Evolutionary conservation across 2,888 invertebrate genomes (phyloP), one percentile per base, ranked within the genome.

Genomic region (Drosophila pseudotalamancana): DNA sequence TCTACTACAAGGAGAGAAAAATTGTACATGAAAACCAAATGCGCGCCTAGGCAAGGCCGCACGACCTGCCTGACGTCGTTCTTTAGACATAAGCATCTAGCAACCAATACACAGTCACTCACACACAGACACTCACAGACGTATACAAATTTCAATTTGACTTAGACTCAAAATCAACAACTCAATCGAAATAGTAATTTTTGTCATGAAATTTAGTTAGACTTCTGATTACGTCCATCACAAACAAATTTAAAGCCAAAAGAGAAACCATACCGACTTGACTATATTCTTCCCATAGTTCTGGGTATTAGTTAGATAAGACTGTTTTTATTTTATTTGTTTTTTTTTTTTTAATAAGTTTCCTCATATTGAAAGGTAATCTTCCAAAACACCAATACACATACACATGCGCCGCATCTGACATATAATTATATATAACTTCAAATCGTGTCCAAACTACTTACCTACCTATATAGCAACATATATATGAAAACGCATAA

Each of bases 1-100:
- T 99, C 89, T 97, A 98, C 92, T 98, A 97, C 93, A 98, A 98
- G 93, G 98, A 99, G 92, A 95, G 98, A 91, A 98, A 98, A 93
- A 97, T 98, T 83, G 91, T 92, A 88, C 92, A 92, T 81, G 92
- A 92, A 85, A 90, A 90, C 87, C 91, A 91, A 91, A 89, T 91
- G 90, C 91, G 90, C 89, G 91, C 91, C 91, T 91, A 91, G 91
- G 91, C 90, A 91, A 91, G 91, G 90, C 90, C 91, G 91, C 91
- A 91, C 91, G 91, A 90, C 91, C 91, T 91, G 91, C 91, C 91
- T 88, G 91, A 91, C 90, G 91, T 91, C 89, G 91, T 91, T 90
- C 91, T 91, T 87, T 91, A 91, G 90, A 90, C 84, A 78, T 89
- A 89, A 89, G 88, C 88, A 86, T 78, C 87, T 86, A 83, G 85